Base-by-base conservation (phyloP, 2,797 vertebrate species). In the Spondyliosoma cantharus region DNA sequence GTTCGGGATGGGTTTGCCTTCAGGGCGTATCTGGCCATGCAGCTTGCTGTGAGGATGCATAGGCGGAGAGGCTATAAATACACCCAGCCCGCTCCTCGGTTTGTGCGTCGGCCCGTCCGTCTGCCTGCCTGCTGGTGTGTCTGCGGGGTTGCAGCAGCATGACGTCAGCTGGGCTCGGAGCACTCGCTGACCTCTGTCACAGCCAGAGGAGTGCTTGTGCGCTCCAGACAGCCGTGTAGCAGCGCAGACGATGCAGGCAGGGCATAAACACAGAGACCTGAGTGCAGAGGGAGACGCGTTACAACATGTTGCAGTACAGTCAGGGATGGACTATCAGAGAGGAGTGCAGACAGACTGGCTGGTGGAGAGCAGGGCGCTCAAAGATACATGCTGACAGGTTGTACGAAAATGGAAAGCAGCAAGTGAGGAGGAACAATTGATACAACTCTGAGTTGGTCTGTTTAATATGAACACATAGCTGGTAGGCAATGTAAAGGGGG, bases 111-210 rank as follows among this genome's bases (percentile, higher is more conserved):
- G 69, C 75, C 61, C 43, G 88, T 83, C 88, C 17, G 70, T 78
- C 82, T 86, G 83, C 80, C 73, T 74, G 84, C 86, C 87, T 76
- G 86, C 82, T 83, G 87, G 83, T 84, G 80, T 67, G 86, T 90
- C 86, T 89, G 87, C 77, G 48, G 82, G 87, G 80, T 93, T 93
- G 91, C 91, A 84, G 91, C 88, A 91, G 83, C 85, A 90, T 90
- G 90, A 93, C 92, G 90, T 94, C 93, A 93, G 84, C 82, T 73
- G 13, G 66, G 79, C 89, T 91, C 78, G 2, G 74, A 91, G 92
- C 93, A 94, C 93, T 92, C 87, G 5, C 76, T 95, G 93, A 95
- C 93, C 94, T 93, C 91, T 93, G 92, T 90, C 87, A 92, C 87
- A 83, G 86, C 14, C 32, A 89, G 85, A 79, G 76, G 76, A 89